Evolutionary conservation across 2,113 vertebrate genomes (phyloP).

Genomic region (Lophura nycthemera): DNA sequence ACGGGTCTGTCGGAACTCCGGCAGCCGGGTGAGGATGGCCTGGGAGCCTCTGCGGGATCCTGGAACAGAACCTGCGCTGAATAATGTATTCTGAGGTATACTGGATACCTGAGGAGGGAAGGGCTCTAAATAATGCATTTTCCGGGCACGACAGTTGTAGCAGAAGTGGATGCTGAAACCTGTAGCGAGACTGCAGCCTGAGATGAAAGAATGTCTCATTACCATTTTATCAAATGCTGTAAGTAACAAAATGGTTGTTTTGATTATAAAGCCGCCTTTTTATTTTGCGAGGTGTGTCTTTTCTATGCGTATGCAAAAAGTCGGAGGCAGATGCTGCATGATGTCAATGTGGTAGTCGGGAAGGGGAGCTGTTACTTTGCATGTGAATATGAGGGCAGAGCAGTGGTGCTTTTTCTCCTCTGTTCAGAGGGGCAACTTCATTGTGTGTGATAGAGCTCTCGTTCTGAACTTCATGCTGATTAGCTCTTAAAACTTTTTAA

Average conservation of each 20-base stretch:
- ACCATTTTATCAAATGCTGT: constrained; percentile 97
- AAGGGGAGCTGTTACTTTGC: constrained; percentile 47
- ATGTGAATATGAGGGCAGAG: constrained; percentile 53
- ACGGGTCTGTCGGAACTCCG: constrained; percentile 61
- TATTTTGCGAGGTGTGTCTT: constrained; percentile 38
- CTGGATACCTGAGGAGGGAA: constrained; percentile 81
- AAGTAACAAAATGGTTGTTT: constrained; percentile 80
- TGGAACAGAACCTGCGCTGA: constrained; percentile 70
- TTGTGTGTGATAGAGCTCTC: constrained; percentile 14
- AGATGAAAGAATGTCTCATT: constrained; percentile 92
- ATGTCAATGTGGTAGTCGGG: constrained; percentile 17
- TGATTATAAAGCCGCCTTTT: constrained; percentile 14
- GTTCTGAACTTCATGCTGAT: constrained; percentile 3
- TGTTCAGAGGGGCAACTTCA: constrained; percentile 29
- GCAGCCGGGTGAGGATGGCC: constrained; percentile 72
- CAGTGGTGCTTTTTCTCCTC: not conserved
- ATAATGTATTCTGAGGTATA: constrained; percentile 81
- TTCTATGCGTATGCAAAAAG: constrained; percentile 51
- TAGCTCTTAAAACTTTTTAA: constrained; percentile 42
- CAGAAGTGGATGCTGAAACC: constrained; percentile 82
- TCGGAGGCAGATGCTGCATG: constrained; percentile 44
- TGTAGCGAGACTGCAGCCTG: constrained; percentile 76
- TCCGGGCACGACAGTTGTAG: constrained; percentile 72
- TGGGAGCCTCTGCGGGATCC: constrained; percentile 59
- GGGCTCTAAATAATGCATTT: constrained; percentile 86